phyloP scores from a whole-genome alignment of 2,113 vertebrate species.

The Daubentonia madagascariensis region DNA sequence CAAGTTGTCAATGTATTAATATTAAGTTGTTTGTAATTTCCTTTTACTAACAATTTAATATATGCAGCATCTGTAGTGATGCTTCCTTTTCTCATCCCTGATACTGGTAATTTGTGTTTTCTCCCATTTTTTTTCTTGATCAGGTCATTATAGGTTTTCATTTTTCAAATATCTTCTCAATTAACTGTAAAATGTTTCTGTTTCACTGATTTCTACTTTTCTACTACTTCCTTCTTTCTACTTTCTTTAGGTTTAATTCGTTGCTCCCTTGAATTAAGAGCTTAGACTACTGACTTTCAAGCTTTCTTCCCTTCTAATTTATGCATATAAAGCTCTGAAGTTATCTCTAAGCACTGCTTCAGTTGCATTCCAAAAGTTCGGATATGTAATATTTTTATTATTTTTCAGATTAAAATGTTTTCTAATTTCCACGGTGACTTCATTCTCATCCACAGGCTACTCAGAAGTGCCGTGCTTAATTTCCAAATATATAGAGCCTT shows the following conservation, averaged over 20 bases:
- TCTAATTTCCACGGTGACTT: background rate
- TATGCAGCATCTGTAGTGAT: background rate
- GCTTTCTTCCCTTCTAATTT: background rate
- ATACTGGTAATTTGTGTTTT: background rate
- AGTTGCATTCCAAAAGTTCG: background rate
- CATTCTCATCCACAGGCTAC: background rate
- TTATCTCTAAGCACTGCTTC: background rate
- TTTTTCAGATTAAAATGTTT: conserved; percentile 14
- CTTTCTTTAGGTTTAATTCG: background rate
- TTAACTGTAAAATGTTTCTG: background rate
- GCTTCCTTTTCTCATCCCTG: background rate
- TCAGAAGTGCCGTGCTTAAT: background rate
- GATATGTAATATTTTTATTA: background rate
- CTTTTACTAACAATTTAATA: background rate
- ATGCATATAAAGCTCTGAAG: background rate
- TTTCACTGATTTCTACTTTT: background rate
- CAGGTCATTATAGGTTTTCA: background rate
- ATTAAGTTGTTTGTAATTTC: background rate
- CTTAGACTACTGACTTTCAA: background rate
- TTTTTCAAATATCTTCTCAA: conserved; percentile 19
- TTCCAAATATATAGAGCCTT: background rate
- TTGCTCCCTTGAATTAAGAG: background rate
- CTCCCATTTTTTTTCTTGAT: background rate
- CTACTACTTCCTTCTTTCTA: background rate
- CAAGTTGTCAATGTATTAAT: background rate